Base-by-base conservation (phyloP, 1,140 invertebrate genomes). In the Sycophaga agraensis region DNA sequence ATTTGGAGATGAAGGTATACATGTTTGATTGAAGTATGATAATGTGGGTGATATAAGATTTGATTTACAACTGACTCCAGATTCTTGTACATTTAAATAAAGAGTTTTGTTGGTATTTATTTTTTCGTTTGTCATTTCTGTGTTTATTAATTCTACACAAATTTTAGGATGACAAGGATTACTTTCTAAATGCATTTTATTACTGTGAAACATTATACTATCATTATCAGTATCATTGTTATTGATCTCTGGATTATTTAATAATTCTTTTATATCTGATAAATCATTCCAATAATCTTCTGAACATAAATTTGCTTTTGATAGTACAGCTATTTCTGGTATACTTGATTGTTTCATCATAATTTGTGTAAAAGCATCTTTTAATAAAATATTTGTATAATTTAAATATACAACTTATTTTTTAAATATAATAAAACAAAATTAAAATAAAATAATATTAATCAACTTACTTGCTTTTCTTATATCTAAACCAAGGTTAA, bases 331-430 rank as follows among this genome's bases (percentile, higher is more conserved):
- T 42, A 79, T 78, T 63, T 78, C 75, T 48, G 70, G 65, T 37
- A 74, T 59, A 3, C 7, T 62, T 1, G 76, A 80, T 6, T 60
- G 57, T 39, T 69, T 70, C 69, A 79, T 80, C 70, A 76, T 74
- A n/a, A 67, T 67, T 26, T 73, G 69, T 16, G 77, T 77, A 28
- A 76, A 79, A 16, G 71, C 66, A 68, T 75, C 77, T 79, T 22
- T 19, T 42, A 66, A 62, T 22, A 11, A 40, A 21, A 56, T 55
- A 55, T 22, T 45, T 22, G 31, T 31, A 17, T 49, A 4, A 17
- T 31, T 49, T 31, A 6, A 12, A 42, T 35, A 45, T 11, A 22
- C n/a, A 50, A 51, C n/a, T 16, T 17, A 19, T 7, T n/a, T n/a
- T n/a, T n/a, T 22, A 34, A 34, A 26, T 17, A 35, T 42, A 21